Evolutionary conservation across 2,888 invertebrate species (phyloP), one percentile per base, ranked within the genome.

Genomic region (Parnassius orleans): DNA sequence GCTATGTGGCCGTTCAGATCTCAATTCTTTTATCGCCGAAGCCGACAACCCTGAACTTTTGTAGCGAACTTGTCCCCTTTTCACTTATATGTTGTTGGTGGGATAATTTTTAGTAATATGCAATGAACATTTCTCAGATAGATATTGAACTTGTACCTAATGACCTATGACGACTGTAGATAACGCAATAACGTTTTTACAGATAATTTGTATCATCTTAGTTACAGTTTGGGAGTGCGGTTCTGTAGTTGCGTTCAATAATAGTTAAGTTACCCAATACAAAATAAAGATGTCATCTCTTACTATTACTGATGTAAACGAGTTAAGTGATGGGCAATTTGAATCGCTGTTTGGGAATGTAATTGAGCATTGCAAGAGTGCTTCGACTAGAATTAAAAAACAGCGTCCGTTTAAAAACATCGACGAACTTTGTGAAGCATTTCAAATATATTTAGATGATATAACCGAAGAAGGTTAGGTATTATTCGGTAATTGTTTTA

Each of bases 271-370:
- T 19, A 1, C 33, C 7, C 1, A 7, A 33, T 33, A 33, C 7
- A 33, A 33, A 33, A 33, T 33, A 33, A 33, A 33, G 5, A 70
- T 70, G 69, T 59, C 67, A 15, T 53, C 43, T 62, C 81, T 83
- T 57, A 78, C 79, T 64, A 86, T 94, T 61, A 76, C 81, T 44
- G 91, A 93, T 75, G 92, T 94, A 0, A 94, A 94, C 76, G 83
- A 80, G 57, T 77, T 94, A 68, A 78, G 81, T 53, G 83, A 78
- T 53, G 90, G 92, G 53, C 85, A 93, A 66, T 94, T 94, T 76
- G 90, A 92, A 65, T 83, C 86, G 73, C 79, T 93, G 60, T 94
- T 94, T 75, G 90, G 90, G 19, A 94, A 94, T 81, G 93, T 94
- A n/a, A 92, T 94, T 60, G 94, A 95, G 74, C 81, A 93, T 64